Conservation (phyloP, 35 echinoderm and acorn worm genomes). For the Apostichopus californicus region DNA sequence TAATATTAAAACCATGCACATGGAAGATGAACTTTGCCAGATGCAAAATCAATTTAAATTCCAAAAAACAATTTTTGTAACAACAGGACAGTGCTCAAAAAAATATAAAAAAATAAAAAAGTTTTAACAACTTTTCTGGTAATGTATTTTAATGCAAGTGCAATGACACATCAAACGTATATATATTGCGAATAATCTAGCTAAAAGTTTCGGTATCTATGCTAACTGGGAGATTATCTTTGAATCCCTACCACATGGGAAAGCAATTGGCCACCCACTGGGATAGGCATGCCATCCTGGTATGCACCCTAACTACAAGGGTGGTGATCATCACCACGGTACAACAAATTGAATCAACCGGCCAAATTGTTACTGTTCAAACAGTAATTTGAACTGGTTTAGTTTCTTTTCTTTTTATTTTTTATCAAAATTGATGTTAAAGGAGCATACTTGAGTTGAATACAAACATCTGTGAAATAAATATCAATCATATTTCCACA, state of each 20-base stretch:
- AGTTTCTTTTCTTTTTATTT: not conserved
- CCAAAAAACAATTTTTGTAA: no score
- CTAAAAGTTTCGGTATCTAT: not conserved
- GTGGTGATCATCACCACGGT: not conserved
- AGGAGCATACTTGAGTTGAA: not conserved
- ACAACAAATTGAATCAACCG: constrained; percentile 40
- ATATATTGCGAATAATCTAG: no score
- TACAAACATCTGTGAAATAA: no score
- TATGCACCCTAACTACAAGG: not conserved
- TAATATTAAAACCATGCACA: no score
- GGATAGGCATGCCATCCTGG: constrained; percentile 8
- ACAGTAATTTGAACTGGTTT: constrained; percentile 51
- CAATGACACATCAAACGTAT: not conserved
- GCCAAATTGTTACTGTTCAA: constrained; percentile 57
- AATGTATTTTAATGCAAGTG: not conserved
- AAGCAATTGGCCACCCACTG: constrained; percentile 58
- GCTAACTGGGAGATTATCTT: not conserved
- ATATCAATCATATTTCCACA: no score
- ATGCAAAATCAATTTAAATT: no score
- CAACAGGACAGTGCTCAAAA: no score
- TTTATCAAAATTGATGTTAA: not conserved
- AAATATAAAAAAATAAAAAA: no score
- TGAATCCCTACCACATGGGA: not conserved
- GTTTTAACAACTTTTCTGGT: no score
- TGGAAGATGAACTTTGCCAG: no score